Conservation (phyloP, 2,888 invertebrate genomes). For the Lydus trimaculatus region DNA sequence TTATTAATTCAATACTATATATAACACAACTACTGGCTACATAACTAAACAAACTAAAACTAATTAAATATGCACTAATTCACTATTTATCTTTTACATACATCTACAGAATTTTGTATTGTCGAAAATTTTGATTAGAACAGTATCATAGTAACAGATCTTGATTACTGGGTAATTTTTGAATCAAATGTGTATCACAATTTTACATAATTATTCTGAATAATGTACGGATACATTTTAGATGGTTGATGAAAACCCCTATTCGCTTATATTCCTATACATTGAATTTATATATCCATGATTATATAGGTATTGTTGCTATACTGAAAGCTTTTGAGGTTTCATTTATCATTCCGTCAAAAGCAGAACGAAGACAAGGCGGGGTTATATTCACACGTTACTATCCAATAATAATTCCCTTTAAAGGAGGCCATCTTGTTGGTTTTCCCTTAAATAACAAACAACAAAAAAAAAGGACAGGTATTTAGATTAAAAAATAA, state of each 20-base stretch:
- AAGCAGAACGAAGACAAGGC: conserved; percentile 67
- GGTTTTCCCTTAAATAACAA: too few relatives aligned
- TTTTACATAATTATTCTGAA: too few relatives aligned
- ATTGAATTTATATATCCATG: background rate
- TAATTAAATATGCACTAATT: background rate
- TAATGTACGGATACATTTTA: too few relatives aligned
- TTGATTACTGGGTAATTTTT: too few relatives aligned
- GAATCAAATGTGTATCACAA: too few relatives aligned
- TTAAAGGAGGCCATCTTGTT: conserved; percentile 66
- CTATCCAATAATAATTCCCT: conserved; percentile 69
- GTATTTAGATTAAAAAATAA: conserved; percentile 11
- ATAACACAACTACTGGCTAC: background rate
- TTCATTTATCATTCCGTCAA: conserved; percentile 67
- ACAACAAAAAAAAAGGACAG: background rate
- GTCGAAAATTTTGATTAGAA: too few relatives aligned
- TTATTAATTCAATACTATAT: background rate
- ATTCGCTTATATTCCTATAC: background rate
- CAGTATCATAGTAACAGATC: too few relatives aligned
- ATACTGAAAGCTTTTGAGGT: background rate
- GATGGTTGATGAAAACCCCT: too few relatives aligned
- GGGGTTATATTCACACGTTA: conserved; percentile 60
- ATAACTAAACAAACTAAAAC: background rate
- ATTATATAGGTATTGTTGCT: background rate
- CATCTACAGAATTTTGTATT: background rate
- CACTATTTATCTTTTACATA: background rate